These are phyloP conservation scores for Agrotis exclamationis DNA, from an alignment of 2,888 invertebrate species.

Conservation along the genomic window DNA sequence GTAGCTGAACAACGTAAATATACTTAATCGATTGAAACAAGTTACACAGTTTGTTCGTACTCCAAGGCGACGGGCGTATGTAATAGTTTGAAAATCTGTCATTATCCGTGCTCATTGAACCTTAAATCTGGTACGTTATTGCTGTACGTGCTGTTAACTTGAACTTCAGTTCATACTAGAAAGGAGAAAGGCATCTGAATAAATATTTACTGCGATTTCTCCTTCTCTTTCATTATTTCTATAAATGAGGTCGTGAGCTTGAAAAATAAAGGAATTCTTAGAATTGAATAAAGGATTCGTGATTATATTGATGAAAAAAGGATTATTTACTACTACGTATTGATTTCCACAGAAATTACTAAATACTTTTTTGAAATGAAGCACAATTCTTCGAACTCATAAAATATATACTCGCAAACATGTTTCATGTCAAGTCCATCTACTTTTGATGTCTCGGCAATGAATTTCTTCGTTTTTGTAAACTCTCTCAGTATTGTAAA, in stretches of 20 bases:
- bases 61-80: background rate
- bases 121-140: conserved; percentile 30
- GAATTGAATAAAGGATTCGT: background rate
- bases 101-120: conserved; percentile 44
- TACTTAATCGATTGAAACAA: conserved; percentile 4
- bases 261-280: conserved; percentile 3
- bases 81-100: conserved; percentile 40
- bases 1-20: background rate
- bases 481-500: too few relatives aligned
- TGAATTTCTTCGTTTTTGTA: too few relatives aligned
- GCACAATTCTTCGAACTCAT: too few relatives aligned
- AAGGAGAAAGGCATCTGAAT: conserved; percentile 26
- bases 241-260: conserved; percentile 34
- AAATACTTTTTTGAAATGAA: too few relatives aligned
- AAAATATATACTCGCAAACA: too few relatives aligned
- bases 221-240: conserved; percentile 22
- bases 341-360: too few relatives aligned
- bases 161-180: conserved; percentile 11
- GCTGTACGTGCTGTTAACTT: conserved; percentile 30
- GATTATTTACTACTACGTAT: background rate
- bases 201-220: conserved; percentile 41
- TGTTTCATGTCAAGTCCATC: too few relatives aligned
- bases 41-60: conserved; percentile 15
- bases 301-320: background rate
- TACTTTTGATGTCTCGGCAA: too few relatives aligned